These are phyloP conservation scores for Drosophila hydei DNA, from an alignment of 1,140 invertebrate genomes.

Conservation along the genomic window DNA sequence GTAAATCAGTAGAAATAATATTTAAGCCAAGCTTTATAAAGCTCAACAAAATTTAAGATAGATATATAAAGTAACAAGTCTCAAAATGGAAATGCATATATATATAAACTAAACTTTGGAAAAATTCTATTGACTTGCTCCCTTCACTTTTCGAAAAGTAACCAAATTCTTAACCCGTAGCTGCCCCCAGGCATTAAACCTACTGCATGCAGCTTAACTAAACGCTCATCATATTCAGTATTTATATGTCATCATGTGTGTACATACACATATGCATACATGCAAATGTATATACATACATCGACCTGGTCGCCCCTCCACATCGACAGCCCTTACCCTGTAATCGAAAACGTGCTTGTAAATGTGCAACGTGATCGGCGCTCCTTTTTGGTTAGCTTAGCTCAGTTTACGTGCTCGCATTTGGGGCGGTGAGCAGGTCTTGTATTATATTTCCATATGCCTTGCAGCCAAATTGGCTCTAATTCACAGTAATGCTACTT, in stretches of 20 bases:
- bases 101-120: too few species aligned
- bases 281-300: conserved; percentile 7
- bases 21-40: neutral
- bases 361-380: conserved; percentile 67
- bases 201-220: conserved; percentile 58
- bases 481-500: conserved; percentile 63
- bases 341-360: conserved; percentile 69
- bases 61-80: neutral
- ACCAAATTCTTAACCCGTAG: conserved; percentile 12
- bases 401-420: conserved; percentile 52
- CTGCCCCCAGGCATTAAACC: conserved; percentile 5
- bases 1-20: conserved; percentile 1
- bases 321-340: conserved; percentile 19
- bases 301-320: conserved; percentile 7
- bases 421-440: conserved; percentile 28
- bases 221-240: conserved; percentile 56
- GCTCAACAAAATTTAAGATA: neutral
- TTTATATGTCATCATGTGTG: conserved; percentile 65
- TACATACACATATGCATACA: too few species aligned
- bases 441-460: conserved; percentile 45
- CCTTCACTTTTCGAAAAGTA: conserved; percentile 1
- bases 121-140: neutral
- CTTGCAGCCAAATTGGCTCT: conserved; percentile 42
- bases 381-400: conserved; percentile 63
- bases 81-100: neutral